phyloP scores from a whole-genome alignment of 2,888 invertebrate species.

The Dendrolimus houi region DNA sequence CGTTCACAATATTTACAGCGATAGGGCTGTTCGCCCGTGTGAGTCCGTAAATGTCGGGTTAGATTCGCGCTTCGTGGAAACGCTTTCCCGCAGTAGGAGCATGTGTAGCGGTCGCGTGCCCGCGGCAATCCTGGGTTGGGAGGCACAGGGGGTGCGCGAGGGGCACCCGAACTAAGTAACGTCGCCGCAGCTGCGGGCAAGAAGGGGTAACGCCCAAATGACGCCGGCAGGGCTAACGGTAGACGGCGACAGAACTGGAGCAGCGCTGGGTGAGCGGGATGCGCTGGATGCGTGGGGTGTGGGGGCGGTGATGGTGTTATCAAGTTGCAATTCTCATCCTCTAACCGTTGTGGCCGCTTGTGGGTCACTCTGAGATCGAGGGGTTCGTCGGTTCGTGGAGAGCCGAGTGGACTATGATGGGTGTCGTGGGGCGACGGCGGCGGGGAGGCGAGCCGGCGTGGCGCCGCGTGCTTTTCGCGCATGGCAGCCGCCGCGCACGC shows the following conservation, averaged over 20 bases:
- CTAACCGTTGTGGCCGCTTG: constrained; percentile 83
- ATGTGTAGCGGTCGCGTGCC: constrained; percentile 94
- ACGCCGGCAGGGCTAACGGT: constrained; percentile 63
- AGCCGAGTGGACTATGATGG: constrained; percentile 72
- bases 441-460: constrained; percentile 86
- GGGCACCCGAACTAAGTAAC: constrained; percentile 58
- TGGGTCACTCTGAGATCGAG: constrained; percentile 91
- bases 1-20: constrained; percentile 99
- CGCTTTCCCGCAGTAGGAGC: constrained; percentile 98
- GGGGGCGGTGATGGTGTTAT: constrained; percentile 78
- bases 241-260: constrained; percentile 65
- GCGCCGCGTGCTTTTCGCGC: constrained; percentile 95
- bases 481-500: constrained; percentile 83
- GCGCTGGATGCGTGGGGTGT: constrained; percentile 77
- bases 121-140: constrained; percentile 73
- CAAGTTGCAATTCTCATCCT: constrained; percentile 92
- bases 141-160: constrained; percentile 55
- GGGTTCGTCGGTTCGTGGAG: constrained; percentile 82
- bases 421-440: constrained; percentile 59
- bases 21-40: constrained; percentile 98
- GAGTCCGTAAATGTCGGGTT: constrained; percentile 96
- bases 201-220: constrained; percentile 68
- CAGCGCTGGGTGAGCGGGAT: constrained; percentile 71
- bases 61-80: constrained; percentile 98
- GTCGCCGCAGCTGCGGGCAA: constrained; percentile 67